These are phyloP conservation scores for Sesamia inferens DNA, from an alignment of 2,888 invertebrate genomes.

Conservation along the genomic window DNA sequence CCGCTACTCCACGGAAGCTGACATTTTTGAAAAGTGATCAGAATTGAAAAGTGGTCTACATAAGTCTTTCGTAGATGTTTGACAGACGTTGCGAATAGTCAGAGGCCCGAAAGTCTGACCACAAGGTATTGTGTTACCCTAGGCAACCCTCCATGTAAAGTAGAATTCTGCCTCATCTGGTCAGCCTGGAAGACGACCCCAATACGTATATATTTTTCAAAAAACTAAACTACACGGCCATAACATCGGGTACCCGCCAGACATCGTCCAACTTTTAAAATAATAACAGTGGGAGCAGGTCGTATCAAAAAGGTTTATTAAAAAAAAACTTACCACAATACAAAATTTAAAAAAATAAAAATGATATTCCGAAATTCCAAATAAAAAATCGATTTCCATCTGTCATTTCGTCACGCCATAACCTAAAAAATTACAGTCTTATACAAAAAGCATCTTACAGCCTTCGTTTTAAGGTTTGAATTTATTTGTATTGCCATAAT, in stretches of 20 bases:
- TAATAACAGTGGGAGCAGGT: not conserved
- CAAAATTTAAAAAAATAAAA: slow-evolving; percentile 8
- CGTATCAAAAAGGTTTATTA: not conserved
- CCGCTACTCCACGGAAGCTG: no score
- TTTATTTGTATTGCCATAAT: slow-evolving; percentile 59
- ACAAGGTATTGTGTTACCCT: not conserved
- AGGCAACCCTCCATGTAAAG: not conserved
- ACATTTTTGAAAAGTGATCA: no score
- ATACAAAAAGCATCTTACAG: slow-evolving; percentile 19
- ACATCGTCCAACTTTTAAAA: no score
- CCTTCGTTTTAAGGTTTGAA: slow-evolving; percentile 25
- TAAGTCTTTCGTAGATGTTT: not conserved
- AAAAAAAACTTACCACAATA: slow-evolving; percentile 29
- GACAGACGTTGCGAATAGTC: no score
- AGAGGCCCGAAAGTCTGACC: no score
- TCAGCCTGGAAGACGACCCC: no score
- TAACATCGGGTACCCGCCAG: no score
- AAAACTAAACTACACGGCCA: no score
- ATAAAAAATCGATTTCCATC: slow-evolving; percentile 65
- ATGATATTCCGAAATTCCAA: slow-evolving; percentile 52
- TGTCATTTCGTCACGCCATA: slow-evolving; percentile 64
- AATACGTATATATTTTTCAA: no score
- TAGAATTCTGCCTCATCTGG: not conserved
- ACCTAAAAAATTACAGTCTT: slow-evolving; percentile 23
- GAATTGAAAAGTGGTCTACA: no score